phyloP scores from a whole-genome alignment of 2,113 vertebrate genomes.

The Benthochromis sp. region DNA sequence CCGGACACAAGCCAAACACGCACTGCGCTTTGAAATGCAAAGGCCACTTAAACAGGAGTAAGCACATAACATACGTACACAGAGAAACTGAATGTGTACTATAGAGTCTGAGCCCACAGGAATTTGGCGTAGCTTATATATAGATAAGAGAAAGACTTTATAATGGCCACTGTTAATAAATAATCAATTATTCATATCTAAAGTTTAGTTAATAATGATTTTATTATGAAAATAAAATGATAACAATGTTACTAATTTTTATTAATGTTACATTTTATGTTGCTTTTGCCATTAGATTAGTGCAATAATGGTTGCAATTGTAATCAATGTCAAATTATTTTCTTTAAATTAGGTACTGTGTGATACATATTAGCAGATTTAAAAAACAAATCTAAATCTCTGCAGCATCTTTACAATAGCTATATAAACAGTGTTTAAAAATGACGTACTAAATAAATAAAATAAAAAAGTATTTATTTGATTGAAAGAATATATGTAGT shows the following conservation, averaged over 20 bases:
- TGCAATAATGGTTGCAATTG: neutral
- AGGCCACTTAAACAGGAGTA: neutral
- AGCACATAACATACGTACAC: neutral
- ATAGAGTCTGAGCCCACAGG: neutral
- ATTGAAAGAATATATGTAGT: neutral
- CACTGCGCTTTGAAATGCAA: slow-evolving; percentile 37
- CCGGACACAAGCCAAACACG: slow-evolving; percentile 18
- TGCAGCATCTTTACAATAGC: neutral
- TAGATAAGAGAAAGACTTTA: neutral
- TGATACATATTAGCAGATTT: neutral
- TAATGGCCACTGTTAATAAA: neutral
- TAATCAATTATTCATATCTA: neutral
- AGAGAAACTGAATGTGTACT: neutral
- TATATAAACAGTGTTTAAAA: neutral
- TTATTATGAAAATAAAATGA: neutral
- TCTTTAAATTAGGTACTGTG: neutral
- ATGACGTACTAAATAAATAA: neutral
- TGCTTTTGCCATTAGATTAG: neutral
- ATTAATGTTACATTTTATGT: neutral
- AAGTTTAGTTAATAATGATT: neutral
- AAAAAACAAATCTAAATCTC: neutral
- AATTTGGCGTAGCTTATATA: neutral
- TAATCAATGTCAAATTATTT: neutral
- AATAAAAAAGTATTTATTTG: neutral
- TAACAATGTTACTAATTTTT: neutral